Base-by-base conservation (phyloP, 2,797 vertebrate species). In the Macroramphosus scolopax region DNA sequence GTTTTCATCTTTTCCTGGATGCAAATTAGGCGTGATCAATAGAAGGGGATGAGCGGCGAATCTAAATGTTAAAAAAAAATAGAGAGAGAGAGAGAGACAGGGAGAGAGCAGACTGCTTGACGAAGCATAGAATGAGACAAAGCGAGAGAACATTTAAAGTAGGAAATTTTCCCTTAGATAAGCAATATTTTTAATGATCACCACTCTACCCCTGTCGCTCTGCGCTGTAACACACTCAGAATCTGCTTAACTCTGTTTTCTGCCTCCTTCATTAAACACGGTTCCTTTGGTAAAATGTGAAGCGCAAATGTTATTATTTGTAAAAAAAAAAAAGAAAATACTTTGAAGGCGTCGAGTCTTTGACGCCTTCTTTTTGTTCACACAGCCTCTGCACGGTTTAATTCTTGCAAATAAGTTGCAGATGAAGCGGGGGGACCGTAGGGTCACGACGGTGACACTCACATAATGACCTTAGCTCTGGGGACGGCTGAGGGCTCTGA, bases 11-110 rank as follows among this genome's bases (percentile, higher is more conserved):
- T 81, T n/a, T 92, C 83, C 87, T 88, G 88, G 92, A 98, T 96
- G 93, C 91, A 95, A 96, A 97, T 98, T 92, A 92, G 88, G 84
- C 72, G 91, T 93, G 94, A 97, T 98, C 96, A 96, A 94, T 96
- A 93, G 93, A 85, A 91, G 87, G 77, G 89, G 88, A 89, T 77
- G 90, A 88, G 87, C 84, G 25, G 77, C 50, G 82, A 80, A 89
- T 93, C 92, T 91, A 92, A 90, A 91, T 87, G 88, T 75, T 51
- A 64, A 63, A 77, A 72, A 75, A 77, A 71, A 70, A 49, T 88
- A 80, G 44, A 64, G 81, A 79, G 32, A 34, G 40, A 69, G 77
- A 82, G 54, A 50, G 67, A 72, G 60, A 72, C 48, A 45, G 38
- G 48, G 44, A 49, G 47, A 89, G 60, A 72, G 72, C 77, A 77